A percentile compares a stretch with the other conserved stretches of the same genome.
Evolutionary conservation across 2,113 vertebrate species (phyloP).

Genomic region (Donacobius atricapilla): DNA sequence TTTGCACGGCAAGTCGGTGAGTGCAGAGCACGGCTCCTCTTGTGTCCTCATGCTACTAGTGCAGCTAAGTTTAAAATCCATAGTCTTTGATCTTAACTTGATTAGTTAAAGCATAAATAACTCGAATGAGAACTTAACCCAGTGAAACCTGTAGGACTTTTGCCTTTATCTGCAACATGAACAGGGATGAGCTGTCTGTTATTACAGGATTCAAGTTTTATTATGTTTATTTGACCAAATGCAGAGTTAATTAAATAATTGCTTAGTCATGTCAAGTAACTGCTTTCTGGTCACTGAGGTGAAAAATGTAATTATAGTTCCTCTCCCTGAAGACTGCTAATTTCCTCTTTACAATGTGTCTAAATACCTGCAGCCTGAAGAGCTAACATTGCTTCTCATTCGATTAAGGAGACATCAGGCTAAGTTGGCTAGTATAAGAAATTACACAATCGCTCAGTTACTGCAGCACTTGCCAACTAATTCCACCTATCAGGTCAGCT

Average conservation of each 20-base stretch:
- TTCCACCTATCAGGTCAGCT: constrained; percentile 91
- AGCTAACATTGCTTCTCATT: constrained; percentile 96
- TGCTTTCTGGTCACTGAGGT: constrained; percentile 59
- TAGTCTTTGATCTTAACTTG: not conserved
- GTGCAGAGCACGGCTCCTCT: not conserved
- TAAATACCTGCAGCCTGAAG: constrained; percentile 90
- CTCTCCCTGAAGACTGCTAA: constrained; percentile 71
- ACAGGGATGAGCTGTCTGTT: constrained; percentile 8
- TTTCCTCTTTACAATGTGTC: constrained; percentile 76
- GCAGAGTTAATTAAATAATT: constrained; percentile 47
- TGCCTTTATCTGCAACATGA: not conserved
- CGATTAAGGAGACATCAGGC: constrained; percentile 96
- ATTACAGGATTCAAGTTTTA: not conserved
- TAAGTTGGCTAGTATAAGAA: constrained; percentile 89
- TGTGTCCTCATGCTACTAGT: not conserved
- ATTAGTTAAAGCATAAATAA: not conserved
- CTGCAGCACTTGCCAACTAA: constrained; percentile 87
- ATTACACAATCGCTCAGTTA: constrained; percentile 88
- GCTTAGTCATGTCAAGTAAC: constrained; percentile 49
- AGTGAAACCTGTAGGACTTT: not conserved
- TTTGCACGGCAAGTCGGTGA: constrained; percentile 96
- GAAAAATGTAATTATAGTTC: constrained; percentile 58
- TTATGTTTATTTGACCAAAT: constrained; percentile 44
- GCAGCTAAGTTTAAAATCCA: not conserved
- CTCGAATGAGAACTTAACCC: not conserved